phyloP scores from a whole-genome alignment of 23 tunicate species.

The Trididemnum nubilum region DNA sequence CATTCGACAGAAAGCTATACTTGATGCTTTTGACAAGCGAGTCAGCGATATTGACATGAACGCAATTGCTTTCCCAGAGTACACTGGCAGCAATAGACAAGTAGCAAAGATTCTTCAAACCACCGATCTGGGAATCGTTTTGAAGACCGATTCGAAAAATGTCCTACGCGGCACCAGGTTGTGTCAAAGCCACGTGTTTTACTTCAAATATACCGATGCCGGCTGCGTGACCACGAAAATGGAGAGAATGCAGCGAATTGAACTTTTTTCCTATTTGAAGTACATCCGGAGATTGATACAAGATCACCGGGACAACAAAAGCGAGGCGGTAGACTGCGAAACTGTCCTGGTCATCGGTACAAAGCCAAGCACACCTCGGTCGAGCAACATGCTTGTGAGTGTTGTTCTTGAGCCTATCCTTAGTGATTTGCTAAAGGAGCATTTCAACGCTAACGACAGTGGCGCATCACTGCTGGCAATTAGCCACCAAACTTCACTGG shows the following conservation, averaged over 20 bases:
- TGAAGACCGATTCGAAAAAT: slow-evolving; percentile 1
- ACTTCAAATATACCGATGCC: slow-evolving; percentile 5
- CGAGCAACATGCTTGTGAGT: slow-evolving; percentile 5
- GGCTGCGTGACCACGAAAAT: slow-evolving; percentile 12
- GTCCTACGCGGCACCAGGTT: slow-evolving; percentile 11
- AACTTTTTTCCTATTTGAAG: slow-evolving; percentile 30
- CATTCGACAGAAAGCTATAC: slow-evolving; percentile 15
- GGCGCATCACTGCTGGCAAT: slow-evolving; percentile 33
- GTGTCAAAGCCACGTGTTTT: slow-evolving; percentile 43
- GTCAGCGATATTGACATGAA: neutral
- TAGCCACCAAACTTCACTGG: slow-evolving; percentile 34
- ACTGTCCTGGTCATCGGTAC: slow-evolving; percentile 26
- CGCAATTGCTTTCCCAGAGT: neutral
- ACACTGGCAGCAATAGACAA: slow-evolving; percentile 17
- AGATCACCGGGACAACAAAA: neutral
- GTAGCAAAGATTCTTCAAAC: slow-evolving; percentile 12
- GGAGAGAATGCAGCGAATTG: slow-evolving; percentile 13
- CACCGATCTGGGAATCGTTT: slow-evolving; percentile 36
- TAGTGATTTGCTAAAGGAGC: neutral
- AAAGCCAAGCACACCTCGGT: slow-evolving; percentile 13
- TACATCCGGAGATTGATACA: slow-evolving; percentile 22
- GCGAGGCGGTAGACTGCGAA: slow-evolving; percentile 4
- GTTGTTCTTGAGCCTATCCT: slow-evolving; percentile 19
- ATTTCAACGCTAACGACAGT: slow-evolving; percentile 10
- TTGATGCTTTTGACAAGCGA: slow-evolving; percentile 7